Evolutionary conservation across 2,797 vertebrate species (phyloP).

Genomic region (Tragelaphus oryx): DNA sequence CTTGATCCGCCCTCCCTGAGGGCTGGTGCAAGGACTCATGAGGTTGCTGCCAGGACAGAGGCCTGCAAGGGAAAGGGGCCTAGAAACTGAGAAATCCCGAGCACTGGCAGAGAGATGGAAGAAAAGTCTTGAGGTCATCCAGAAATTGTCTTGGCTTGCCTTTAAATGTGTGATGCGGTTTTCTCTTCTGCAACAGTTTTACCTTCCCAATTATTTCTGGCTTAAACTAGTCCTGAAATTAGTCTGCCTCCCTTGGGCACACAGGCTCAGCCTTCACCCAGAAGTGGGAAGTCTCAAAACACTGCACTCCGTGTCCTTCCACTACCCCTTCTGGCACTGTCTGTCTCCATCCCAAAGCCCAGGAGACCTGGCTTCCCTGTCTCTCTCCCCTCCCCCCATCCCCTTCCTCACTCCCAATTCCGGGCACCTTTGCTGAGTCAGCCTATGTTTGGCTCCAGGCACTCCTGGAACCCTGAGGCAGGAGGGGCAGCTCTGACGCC

Average conservation of each 20-base stretch:
- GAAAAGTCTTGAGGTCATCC: neutral
- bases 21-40: rapidly evolving
- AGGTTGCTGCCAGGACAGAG: neutral
- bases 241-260: neutral
- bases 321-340: neutral
- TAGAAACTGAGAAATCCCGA: neutral
- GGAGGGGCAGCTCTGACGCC: neutral
- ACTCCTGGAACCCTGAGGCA: neutral
- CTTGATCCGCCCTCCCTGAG: neutral
- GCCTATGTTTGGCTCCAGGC: neutral
- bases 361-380: neutral
- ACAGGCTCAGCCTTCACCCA: neutral
- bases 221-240: slow-evolving; percentile 53
- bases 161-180: neutral
- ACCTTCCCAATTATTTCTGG: slow-evolving; percentile 32
- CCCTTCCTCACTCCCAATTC: neutral
- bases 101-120: neutral
- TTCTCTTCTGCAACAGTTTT: slow-evolving; percentile 1
- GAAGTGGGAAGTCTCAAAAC: neutral
- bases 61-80: neutral
- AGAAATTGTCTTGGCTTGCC: neutral
- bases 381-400: neutral
- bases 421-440: neutral
- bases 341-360: neutral
- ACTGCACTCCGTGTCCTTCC: neutral